Base-by-base conservation (phyloP, 1,140 invertebrate species). In the Cyclina sinensis region DNA sequence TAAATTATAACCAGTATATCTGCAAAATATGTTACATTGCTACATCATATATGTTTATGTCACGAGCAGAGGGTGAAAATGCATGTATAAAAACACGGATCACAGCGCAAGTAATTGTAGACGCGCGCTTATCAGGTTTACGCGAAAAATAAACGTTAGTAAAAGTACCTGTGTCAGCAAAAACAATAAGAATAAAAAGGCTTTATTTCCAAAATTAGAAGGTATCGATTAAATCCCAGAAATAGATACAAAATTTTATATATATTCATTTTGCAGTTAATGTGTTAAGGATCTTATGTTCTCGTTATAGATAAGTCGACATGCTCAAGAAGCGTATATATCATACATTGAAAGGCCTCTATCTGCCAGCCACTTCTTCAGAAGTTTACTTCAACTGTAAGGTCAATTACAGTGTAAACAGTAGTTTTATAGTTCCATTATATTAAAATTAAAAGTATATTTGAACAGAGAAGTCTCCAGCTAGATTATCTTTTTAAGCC, bases 361-460 rank as follows among this genome's bases (percentile, higher is more conserved):
- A 76, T 48, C 24, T 27, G 39, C 39, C 24, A 0, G 2, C 30
- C 68, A 87, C 85, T 87, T 48, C 85, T 80, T 87, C 85, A 80
- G 85, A 87, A 87, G 85, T 79, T 65, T 37, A 30, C 59, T 70
- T 35, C 11, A 80, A 78, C 27, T 14, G 32, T 12, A 30, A 59
- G 62, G 85, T 80, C 85, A 80, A 87, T 48, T 68, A 12, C 85
- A 43, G 32, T 43, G 76, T 78, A 57, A 87, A 87, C 85, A 87
- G 85, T 87, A 87, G 85, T 79, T 76, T 79, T 37, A 79, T 54
- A 18, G 37, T 70, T 39, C 74, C 59, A 48, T 80, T 87, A 70
- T 87, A 80, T 87, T 87, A 68, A 87, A 87, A 87, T 87, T 87
- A 87, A 70, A 86, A 80, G 27, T 65, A 54, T 87, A 87, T 87